Evolutionary conservation across 2,113 vertebrate species (phyloP).

Genomic region (Ciconia boyciana): DNA sequence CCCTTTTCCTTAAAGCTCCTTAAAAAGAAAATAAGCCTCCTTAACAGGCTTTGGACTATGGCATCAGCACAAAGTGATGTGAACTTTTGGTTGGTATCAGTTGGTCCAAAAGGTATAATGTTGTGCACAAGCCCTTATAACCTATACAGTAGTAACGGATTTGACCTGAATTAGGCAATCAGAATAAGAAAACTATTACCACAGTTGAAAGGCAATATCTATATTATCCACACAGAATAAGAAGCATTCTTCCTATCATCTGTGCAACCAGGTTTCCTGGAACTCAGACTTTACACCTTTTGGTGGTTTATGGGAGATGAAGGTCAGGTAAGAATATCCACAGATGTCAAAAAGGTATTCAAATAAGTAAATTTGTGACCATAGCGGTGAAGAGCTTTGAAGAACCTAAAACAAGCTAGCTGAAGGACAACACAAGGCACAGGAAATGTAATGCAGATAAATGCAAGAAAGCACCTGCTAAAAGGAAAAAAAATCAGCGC

Average conservation of each 20-base stretch:
- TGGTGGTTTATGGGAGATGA: background rate
- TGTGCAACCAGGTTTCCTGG: background rate
- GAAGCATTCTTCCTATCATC: background rate
- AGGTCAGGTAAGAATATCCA: background rate
- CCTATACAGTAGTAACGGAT: background rate
- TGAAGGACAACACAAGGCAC: background rate
- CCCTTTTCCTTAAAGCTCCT: background rate
- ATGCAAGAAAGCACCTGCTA: background rate
- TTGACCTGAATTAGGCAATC: background rate
- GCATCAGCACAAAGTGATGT: background rate
- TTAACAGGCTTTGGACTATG: background rate
- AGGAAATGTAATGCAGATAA: background rate
- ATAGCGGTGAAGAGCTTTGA: background rate
- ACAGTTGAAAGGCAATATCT: background rate
- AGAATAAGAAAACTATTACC: background rate
- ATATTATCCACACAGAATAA: background rate
- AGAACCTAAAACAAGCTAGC: background rate
- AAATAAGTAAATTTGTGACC: background rate
- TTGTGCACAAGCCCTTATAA: background rate
- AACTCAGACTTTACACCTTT: background rate
- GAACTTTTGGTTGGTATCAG: background rate
- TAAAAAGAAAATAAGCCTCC: background rate
- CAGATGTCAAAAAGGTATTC: background rate
- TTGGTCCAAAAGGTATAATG: background rate
- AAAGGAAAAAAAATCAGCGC: background rate